phyloP scores from a whole-genome alignment of 1,140 invertebrate species.

The Harlomillsia oculata region DNA sequence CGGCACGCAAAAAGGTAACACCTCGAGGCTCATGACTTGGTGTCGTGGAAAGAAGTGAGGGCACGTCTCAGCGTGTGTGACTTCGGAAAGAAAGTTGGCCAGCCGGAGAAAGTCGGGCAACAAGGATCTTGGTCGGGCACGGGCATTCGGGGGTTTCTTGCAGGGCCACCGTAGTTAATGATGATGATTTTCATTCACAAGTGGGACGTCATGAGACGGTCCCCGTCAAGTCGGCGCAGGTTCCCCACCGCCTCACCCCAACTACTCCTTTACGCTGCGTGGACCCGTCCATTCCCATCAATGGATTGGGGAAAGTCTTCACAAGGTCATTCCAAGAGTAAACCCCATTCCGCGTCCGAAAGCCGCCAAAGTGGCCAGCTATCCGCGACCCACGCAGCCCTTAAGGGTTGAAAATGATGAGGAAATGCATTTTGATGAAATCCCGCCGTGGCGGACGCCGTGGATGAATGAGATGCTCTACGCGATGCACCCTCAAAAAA shows the following conservation, averaged over 20 bases:
- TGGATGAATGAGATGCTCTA: conserved; percentile 1
- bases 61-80: too few relatives aligned
- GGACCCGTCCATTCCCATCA: conserved; percentile 27
- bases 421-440: too few relatives aligned
- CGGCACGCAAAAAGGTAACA: too few relatives aligned
- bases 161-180: conserved; percentile 15
- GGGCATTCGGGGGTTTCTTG: too few relatives aligned
- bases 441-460: neutral
- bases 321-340: conserved; percentile 31
- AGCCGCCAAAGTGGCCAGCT: neutral
- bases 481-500: conserved; percentile 6
- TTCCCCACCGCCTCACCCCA: conserved; percentile 18
- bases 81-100: neutral
- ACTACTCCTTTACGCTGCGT: conserved; percentile 26
- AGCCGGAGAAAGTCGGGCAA: conserved; percentile 10
- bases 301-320: conserved; percentile 27
- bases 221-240: conserved; percentile 18
- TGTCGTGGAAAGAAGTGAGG: too few relatives aligned
- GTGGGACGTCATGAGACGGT: conserved; percentile 19
- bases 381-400: neutral
- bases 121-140: too few relatives aligned
- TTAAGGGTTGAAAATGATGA: too few relatives aligned
- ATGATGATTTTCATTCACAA: conserved; percentile 33
- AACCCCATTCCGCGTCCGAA: conserved; percentile 1
- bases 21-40: too few relatives aligned